Percentiles rank a stretch among this genome's conserved stretches.
These are phyloP conservation scores for Illadopsis cleaveri DNA, from an alignment of 2,113 vertebrate species.

Conservation along the genomic window DNA sequence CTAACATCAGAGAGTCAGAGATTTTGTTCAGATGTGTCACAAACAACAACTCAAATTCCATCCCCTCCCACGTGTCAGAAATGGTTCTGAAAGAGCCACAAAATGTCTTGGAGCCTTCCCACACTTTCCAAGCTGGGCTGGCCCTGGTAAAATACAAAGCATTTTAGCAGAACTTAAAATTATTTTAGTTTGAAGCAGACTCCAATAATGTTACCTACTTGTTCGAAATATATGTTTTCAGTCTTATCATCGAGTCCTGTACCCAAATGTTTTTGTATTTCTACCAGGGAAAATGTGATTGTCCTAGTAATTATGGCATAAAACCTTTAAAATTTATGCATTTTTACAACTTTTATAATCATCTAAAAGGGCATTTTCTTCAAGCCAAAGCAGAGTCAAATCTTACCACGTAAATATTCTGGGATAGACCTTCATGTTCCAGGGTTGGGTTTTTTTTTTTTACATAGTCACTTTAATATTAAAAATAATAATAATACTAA, in stretches of 20 bases:
- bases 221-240: neutral
- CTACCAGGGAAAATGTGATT: neutral
- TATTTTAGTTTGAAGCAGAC: neutral
- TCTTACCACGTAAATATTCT: neutral
- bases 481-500: neutral
- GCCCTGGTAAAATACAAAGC: neutral
- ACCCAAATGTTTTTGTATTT: neutral
- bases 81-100: neutral
- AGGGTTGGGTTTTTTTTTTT: neutral
- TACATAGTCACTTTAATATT: neutral
- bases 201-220: neutral
- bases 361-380: neutral
- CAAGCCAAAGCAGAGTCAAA: neutral
- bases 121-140: neutral
- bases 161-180: neutral
- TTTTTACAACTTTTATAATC: neutral
- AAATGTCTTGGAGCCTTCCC: neutral
- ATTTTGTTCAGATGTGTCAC: neutral
- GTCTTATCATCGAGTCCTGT: neutral
- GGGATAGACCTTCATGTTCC: neutral
- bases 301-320: neutral
- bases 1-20: neutral
- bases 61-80: neutral
- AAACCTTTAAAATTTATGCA: neutral
- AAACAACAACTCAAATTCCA: neutral